phyloP scores from a whole-genome alignment of 1,140 invertebrate genomes.

The Polypedilum vanderplanki region DNA sequence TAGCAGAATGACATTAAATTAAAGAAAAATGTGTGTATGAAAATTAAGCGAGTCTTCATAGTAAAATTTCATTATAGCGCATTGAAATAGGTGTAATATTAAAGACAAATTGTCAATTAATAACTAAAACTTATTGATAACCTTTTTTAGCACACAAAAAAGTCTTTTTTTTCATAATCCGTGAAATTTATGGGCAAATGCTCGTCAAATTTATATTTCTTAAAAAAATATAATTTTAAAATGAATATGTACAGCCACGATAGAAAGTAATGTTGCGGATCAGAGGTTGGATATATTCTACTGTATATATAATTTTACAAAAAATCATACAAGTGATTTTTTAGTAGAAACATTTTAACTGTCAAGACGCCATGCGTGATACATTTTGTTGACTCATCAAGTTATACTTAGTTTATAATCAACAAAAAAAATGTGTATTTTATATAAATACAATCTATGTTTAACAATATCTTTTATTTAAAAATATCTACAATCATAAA shows the following conservation, averaged over 20 bases:
- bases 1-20: constrained; percentile 14
- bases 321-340: neutral
- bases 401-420: no score
- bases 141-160: neutral
- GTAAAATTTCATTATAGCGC: neutral
- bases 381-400: no score
- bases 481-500: no score
- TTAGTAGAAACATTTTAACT: neutral
- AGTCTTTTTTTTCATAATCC: neutral
- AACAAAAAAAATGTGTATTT: no score
- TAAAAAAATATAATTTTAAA: neutral
- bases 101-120: neutral
- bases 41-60: no score
- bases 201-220: neutral
- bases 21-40: neutral
- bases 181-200: constrained; percentile 4
- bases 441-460: no score
- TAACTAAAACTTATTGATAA: no score
- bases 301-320: neutral
- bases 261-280: neutral
- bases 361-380: neutral
- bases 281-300: neutral
- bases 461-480: no score
- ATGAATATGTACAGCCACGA: no score
- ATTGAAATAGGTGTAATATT: neutral